A percentile compares a stretch with the other conserved stretches of the same genome.
phyloP scores from a whole-genome alignment of 2,113 vertebrate species.

The Vombatus ursinus region DNA sequence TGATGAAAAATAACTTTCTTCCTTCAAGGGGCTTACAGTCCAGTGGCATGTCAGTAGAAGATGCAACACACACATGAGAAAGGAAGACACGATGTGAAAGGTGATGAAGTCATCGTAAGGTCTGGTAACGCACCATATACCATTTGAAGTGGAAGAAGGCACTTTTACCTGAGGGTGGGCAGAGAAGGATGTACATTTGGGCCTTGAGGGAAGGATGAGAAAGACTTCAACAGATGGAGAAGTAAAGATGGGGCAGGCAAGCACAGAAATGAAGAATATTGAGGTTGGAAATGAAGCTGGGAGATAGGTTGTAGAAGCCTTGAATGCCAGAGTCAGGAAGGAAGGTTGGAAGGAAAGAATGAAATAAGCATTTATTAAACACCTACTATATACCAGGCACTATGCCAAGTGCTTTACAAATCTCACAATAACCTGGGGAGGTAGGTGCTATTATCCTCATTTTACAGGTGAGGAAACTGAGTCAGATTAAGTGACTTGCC shows the following conservation, averaged over 20 bases:
- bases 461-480: background rate
- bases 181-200: background rate
- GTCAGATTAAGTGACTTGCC: background rate
- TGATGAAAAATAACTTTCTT: no score
- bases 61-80: background rate
- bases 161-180: background rate
- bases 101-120: background rate
- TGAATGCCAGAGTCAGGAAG: background rate
- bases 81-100: background rate
- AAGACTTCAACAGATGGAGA: no score
- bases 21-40: background rate
- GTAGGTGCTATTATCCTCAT: background rate
- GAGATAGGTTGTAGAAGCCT: background rate
- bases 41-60: background rate
- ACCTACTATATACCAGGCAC: background rate
- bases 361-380: background rate
- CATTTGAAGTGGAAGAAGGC: background rate
- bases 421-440: background rate
- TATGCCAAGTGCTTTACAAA: background rate
- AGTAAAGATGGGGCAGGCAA: background rate
- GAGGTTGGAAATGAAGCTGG: no score
- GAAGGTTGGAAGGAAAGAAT: background rate
- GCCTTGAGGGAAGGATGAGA: no score
- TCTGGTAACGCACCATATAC: no score
- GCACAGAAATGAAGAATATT: background rate